Base-by-base conservation (phyloP, 1,140 invertebrate species). In the Cydia pomonella region DNA sequence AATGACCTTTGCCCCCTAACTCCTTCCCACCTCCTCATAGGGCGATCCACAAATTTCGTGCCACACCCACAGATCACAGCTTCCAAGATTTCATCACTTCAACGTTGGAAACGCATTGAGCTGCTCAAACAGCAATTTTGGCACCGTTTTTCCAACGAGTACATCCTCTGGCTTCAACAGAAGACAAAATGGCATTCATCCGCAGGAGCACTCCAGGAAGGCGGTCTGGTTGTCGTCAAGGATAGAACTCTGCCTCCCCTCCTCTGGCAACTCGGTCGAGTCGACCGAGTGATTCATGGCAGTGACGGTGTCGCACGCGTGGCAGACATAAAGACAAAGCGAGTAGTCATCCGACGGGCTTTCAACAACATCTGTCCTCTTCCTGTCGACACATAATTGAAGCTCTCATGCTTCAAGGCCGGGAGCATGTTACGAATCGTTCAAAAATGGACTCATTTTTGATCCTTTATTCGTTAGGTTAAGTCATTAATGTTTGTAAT, bases 141-240 rank as follows among this genome's bases (percentile, higher is more conserved):
- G 77, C 72, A 76, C 5, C 53, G 79, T 6, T 78, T 76, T n/a
- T 47, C 44, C 7, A 16, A 33, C 3, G 76, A 79, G 69, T 77
- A 81, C 63, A 21, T 81, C 21, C 72, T 53, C 10, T 38, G 33
- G 18, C 50, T 78, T 0, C 79, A 78, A 18, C 69, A 66, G 13
- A 76, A 74, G 44, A 50, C 63, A 0, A 78, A 75, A 27, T 80
- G 75, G 74, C 23, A 27, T n/a, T n/a, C 50, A 4, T n/a, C 33
- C 5, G 13, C 21, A 64, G 27, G 69, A 33, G n/a, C 72, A 9
- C 7, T 82, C 7, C 72, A 81, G 72, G 33, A 77, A 7, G 76
- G 77, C n/a, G 59, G 75, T 9, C 9, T 91, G 3, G 90, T 91
- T 16, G 9, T 91, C 0, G n/a, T 91, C 1, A 85, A 84, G 27